Percentiles rank a stretch among this genome's conserved stretches.
Conservation (phyloP, 2,113 vertebrate species). For the Etia nguti region DNA sequence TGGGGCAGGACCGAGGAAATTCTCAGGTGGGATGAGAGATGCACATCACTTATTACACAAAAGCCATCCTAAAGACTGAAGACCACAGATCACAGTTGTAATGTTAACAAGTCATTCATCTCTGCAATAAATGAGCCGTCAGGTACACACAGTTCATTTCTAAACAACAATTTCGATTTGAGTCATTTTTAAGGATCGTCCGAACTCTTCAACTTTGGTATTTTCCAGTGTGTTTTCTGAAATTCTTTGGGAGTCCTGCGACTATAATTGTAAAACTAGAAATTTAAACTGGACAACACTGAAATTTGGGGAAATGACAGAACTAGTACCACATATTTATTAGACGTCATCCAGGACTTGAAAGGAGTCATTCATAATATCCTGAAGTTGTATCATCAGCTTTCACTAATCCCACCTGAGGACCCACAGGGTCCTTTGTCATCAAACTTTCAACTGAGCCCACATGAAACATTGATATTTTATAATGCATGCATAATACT, state of each 20-base stretch:
- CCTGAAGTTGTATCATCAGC: background rate
- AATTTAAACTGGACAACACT: background rate
- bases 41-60: background rate
- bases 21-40: background rate
- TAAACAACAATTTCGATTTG: fast-evolving
- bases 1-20: background rate
- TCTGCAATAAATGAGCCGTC: background rate
- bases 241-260: background rate
- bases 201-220: fast-evolving
- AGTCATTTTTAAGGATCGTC: background rate
- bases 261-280: background rate
- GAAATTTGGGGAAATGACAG: background rate
- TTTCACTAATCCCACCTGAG: background rate
- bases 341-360: background rate
- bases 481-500: background rate
- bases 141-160: background rate
- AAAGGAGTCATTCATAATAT: background rate
- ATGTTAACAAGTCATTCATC: fast-evolving
- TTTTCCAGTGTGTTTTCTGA: background rate
- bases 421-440: background rate
- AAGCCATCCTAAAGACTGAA: background rate
- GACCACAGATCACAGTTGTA: background rate
- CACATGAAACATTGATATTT: background rate
- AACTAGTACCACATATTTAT: background rate
- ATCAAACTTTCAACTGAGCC: background rate